Evolutionary conservation across 2,888 invertebrate species (phyloP).

Genomic region (Gonocerus acuteangulatus): DNA sequence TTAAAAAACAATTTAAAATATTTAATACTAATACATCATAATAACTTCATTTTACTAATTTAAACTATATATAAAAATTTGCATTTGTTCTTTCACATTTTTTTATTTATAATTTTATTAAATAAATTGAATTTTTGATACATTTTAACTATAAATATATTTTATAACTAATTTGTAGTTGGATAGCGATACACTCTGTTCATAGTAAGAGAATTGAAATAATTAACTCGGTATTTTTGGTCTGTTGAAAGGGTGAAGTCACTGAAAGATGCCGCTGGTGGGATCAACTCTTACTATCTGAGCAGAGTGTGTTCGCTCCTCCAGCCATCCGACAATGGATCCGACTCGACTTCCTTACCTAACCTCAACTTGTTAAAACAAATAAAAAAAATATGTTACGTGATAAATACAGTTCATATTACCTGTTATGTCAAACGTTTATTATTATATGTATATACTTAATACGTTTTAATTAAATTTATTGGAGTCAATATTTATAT

Average conservation of each 20-base stretch:
- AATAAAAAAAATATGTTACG: background rate
- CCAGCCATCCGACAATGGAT: constrained; percentile 12
- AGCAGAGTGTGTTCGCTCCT: constrained; percentile 29
- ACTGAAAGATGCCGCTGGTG: constrained; percentile 20
- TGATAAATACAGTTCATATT: too few species aligned
- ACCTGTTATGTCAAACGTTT: background rate
- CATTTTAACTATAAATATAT: background rate
- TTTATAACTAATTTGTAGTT: constrained; percentile 11
- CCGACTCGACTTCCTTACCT: constrained; percentile 6
- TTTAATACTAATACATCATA: too few species aligned
- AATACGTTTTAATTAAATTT: too few species aligned
- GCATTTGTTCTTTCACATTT: background rate
- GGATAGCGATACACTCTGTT: constrained; percentile 26
- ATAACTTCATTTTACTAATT: too few species aligned
- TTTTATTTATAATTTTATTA: constrained; percentile 1
- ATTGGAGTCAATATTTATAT: too few species aligned
- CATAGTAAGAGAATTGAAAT: constrained; percentile 19
- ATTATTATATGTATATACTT: background rate
- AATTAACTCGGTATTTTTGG: constrained; percentile 29
- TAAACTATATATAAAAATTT: too few species aligned
- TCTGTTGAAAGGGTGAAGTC: constrained; percentile 32
- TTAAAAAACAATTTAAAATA: too few species aligned
- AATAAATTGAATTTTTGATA: too few species aligned
- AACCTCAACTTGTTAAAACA: background rate
- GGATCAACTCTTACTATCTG: constrained; percentile 34